phyloP scores from a whole-genome alignment of 2,888 invertebrate genomes.

The Callinectes sapidus region DNA sequence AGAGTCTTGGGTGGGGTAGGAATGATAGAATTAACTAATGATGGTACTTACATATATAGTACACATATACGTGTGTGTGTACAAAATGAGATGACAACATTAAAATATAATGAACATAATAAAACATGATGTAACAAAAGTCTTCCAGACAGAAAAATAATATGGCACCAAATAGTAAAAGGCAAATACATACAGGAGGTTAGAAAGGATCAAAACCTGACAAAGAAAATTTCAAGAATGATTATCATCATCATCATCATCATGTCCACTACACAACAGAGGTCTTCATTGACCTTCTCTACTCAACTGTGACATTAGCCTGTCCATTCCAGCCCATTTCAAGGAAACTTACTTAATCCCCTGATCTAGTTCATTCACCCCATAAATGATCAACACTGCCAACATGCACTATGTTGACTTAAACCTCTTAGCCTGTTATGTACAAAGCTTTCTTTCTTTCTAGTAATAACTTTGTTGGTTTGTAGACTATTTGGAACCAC shows the following conservation, averaged over 20 bases:
- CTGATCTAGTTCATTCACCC: too few species aligned
- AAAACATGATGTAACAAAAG: constrained; percentile 2
- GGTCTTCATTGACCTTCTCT: not conserved
- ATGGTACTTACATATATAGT: not conserved
- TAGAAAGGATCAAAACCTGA: not conserved
- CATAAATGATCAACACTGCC: not conserved
- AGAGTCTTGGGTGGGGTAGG: constrained; percentile 50
- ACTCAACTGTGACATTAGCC: not conserved
- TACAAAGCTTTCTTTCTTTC: not conserved
- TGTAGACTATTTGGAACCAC: not conserved
- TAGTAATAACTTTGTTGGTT: not conserved
- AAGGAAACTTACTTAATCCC: too few species aligned
- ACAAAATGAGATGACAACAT: not conserved
- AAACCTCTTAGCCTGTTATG: not conserved
- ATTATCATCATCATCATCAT: not conserved
- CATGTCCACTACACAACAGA: not conserved
- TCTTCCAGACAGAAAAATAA: not conserved
- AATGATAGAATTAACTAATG: constrained; percentile 23
- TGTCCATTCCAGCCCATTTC: too few species aligned
- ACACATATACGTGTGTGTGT: not conserved
- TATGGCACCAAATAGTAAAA: not conserved
- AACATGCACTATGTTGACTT: not conserved
- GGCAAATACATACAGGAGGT: not conserved
- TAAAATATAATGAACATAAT: not conserved
- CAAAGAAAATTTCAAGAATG: not conserved